Conservation (phyloP, 2,797 vertebrate species). For the Cyprinella venusta region DNA sequence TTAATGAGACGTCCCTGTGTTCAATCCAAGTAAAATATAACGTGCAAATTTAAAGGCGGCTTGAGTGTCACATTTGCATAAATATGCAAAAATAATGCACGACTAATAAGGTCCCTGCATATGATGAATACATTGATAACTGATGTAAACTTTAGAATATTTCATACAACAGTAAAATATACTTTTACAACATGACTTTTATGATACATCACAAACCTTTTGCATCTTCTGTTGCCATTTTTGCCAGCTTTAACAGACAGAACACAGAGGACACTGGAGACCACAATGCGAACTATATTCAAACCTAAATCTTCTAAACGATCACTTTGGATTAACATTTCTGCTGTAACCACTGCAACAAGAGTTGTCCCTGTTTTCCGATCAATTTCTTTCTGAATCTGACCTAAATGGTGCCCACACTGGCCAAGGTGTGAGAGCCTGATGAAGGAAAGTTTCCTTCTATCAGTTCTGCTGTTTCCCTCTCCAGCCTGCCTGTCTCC, state of each 20-base stretch:
- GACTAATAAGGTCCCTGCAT: not conserved
- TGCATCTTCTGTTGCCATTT: not conserved
- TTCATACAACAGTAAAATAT: not conserved
- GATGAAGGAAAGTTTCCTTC: constrained; percentile 62
- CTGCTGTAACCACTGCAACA: not conserved
- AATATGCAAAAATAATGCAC: not conserved
- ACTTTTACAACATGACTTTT: not conserved
- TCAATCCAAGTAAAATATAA: not conserved
- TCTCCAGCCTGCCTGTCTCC: constrained; percentile 67
- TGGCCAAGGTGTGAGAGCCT: constrained; percentile 23
- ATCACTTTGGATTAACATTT: not conserved
- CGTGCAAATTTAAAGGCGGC: not conserved
- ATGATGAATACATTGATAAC: not conserved
- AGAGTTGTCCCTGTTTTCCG: not conserved
- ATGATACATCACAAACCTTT: not conserved
- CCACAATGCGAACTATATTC: not conserved
- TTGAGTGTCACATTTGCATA: not conserved
- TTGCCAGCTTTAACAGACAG: not conserved
- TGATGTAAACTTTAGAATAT: not conserved
- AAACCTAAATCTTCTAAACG: not conserved
- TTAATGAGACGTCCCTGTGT: not conserved
- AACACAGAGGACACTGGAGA: not conserved
- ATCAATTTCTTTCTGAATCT: not conserved
- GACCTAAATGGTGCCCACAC: not conserved
- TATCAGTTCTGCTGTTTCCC: constrained; percentile 73